Evolutionary conservation across 1,140 invertebrate genomes (phyloP).

Genomic region (Ceratitis capitata): DNA sequence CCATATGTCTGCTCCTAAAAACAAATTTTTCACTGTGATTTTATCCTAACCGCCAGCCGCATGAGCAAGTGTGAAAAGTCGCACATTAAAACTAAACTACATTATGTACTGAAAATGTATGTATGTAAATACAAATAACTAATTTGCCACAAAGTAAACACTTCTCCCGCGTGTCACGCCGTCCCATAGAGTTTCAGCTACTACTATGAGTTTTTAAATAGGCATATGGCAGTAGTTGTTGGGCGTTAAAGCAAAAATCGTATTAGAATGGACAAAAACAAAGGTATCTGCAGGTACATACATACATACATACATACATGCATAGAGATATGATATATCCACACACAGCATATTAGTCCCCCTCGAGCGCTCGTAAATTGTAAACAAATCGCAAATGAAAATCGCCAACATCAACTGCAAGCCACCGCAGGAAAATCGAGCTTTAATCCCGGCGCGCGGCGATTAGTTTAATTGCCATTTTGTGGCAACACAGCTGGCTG

Average conservation of each 20-base stretch:
- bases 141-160: conserved; percentile 17
- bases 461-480: conserved; percentile 64
- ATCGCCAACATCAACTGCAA: background rate
- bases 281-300: background rate
- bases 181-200: background rate
- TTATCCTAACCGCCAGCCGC: conserved; percentile 1
- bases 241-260: background rate
- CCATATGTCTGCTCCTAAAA: background rate
- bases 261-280: background rate
- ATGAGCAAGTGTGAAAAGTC: conserved; percentile 30
- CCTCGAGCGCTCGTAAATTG: conserved; percentile 17
- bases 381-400: conserved; percentile 39
- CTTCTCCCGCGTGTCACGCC: background rate
- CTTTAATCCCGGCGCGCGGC: conserved; percentile 63
- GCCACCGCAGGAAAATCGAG: conserved; percentile 54
- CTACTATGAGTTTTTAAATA: background rate
- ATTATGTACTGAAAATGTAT: too few relatives aligned
- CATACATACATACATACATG: background rate
- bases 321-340: too few relatives aligned
- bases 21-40: background rate
- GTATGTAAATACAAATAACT: conserved; percentile 23
- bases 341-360: background rate
- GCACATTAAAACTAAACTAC: conserved; percentile 27
- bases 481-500: conserved; percentile 24
- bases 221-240: background rate